Base-by-base conservation (phyloP, 2,888 invertebrate species). In the Poecilus cupreus region DNA sequence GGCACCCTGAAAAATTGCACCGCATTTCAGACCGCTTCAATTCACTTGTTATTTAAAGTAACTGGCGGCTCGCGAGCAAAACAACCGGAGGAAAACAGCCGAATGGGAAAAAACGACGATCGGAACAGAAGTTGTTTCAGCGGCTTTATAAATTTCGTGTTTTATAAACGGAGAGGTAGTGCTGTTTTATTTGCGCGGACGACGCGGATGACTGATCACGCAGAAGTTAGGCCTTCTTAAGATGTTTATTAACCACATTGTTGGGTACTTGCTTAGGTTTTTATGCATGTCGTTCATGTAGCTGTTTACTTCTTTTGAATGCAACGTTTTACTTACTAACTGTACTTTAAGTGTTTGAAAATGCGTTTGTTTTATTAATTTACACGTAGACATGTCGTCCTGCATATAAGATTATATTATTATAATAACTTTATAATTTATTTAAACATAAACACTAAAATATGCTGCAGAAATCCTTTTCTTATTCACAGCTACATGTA, bases 11-110 rank as follows among this genome's bases (percentile, higher is more conserved):
- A 75, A 81, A 81, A 81, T 81, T 74, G 32, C 75, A 74, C 32
- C 49, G 64, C 60, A 79, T 79, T 79, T 68, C 79, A 79, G 46
- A 64, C 43, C 20, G 37, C 46, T 46, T 70, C 80, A 80, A 80
- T 81, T 81, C 81, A 81, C 81, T 80, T 80, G 80, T 80, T 81
- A 80, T 80, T 80, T 72, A 80, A 80, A 80, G 72, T 72, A 80
- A 80, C 80, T 72, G 80, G 26, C 80, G 54, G 24, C 68, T n/a
- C 8, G 32, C 16, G 49, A 77, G 24, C 60, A 77, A 70, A 78
- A 78, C 79, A 70, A 68, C 49, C 8, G 32, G 39, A 76, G 20
- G 20, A 76, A 32, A 78, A 64, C 78, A 64, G 68, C 68, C 39
- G 68, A 32, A 60, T 13, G 70, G 39, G 37, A 70, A 68, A 70